Conservation (phyloP, 2,113 vertebrate species). For the Ursus arctos region DNA sequence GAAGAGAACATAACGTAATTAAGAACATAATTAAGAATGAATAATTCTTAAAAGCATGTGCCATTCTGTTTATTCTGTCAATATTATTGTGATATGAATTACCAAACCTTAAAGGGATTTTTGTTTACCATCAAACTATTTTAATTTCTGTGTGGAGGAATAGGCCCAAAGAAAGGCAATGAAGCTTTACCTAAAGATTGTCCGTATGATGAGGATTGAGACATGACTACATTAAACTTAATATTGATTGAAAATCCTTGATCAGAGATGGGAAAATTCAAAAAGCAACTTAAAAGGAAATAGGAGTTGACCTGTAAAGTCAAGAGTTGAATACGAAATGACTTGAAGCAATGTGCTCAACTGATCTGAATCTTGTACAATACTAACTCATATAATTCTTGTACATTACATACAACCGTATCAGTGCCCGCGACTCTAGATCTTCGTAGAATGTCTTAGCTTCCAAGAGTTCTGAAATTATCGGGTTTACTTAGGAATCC, state of each 20-base stretch:
- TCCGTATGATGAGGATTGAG: neutral
- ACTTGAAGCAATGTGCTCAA: neutral
- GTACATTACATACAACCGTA: neutral
- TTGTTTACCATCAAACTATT: neutral
- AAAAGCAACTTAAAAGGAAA: conserved; percentile 8
- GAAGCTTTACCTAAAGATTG: neutral
- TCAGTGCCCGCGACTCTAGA: neutral
- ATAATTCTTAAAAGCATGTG: neutral
- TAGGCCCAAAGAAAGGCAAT: neutral
- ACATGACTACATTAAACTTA: neutral
- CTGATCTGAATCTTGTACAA: neutral
- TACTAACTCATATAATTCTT: neutral
- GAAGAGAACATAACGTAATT: neutral
- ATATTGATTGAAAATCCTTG: neutral
- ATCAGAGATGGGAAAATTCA: neutral
- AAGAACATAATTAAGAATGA: too few species aligned
- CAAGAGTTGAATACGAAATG: conserved; percentile 1
- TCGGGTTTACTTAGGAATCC: neutral
- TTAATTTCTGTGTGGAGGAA: neutral
- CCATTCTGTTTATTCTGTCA: neutral
- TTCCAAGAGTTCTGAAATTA: neutral
- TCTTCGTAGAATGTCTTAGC: neutral
- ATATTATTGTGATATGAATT: neutral
- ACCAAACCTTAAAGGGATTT: neutral
- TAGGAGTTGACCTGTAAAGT: neutral